Evolutionary conservation across 2,797 vertebrate genomes (phyloP), one percentile per base, ranked within the genome.

Genomic region (Sciurus carolinensis): DNA sequence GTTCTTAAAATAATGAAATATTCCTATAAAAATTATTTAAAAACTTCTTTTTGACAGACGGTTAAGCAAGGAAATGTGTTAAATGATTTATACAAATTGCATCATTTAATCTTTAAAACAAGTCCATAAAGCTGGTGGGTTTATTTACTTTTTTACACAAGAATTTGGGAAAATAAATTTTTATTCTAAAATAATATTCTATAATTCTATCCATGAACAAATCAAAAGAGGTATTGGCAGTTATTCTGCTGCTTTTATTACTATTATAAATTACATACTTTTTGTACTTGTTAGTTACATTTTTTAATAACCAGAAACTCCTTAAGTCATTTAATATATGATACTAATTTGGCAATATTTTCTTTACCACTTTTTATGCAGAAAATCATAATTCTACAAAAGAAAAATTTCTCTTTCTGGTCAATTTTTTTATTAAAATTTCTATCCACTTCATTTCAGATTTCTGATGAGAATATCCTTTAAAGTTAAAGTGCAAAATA

Each of bases 1-100:
- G 17, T 90, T 93, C 62, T 93, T 95, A 89, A 93, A 95, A 87
- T 94, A 93, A 71, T 52, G 57, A 87, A 90, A 54, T 90, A 85
- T 42, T 91, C 93, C 36, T 84, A 47, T 44, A 64, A 95, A 89
- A 90, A 59, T 33, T 7, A 57, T 85, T 92, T 87, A 84, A 24
- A 85, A 95, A 84, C 95, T 8, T 79, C 7, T 52, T 83, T 72
- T 80, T 73, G 36, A 87, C 33, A 64, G 30, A 91, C 67, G 75
- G 9, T 76, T 76, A 85, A 87, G 17, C 24, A 87, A 96, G 30
- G 7, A 96, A 62, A 3, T 50, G 47, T 72, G 5, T 44, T 80
- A 93, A 96, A 66, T 87, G 36, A 24, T 69, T 83, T 83, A 44
- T 59, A 47, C 11, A 36, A 3, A 72, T 71, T 82, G 18, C 5